phyloP scores from a whole-genome alignment of 2,888 invertebrate species.

The Platypus cylindrus region DNA sequence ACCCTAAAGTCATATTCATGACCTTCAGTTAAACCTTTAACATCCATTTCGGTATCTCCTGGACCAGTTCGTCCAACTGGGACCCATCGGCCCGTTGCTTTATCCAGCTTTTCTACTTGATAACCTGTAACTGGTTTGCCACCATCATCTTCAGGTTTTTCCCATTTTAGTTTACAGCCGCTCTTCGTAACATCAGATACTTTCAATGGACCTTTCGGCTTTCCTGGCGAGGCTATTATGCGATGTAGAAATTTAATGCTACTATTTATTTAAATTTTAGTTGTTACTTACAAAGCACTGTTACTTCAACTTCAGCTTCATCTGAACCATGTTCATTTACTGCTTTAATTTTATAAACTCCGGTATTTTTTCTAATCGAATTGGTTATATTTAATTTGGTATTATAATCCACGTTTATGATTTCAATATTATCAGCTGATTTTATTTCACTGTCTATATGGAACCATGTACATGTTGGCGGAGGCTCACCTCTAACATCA shows the following conservation, averaged over 20 bases:
- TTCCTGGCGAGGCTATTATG: conserved; percentile 57
- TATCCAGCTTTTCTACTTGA: conserved; percentile 87
- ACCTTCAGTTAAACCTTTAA: conserved; percentile 79
- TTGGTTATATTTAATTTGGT: conserved; percentile 75
- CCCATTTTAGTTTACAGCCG: conserved; percentile 83
- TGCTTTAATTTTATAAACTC: conserved; percentile 79
- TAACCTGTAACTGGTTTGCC: conserved; percentile 89
- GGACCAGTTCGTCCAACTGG: conserved; percentile 83
- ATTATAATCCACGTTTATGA: conserved; percentile 80
- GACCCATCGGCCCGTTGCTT: conserved; percentile 83
- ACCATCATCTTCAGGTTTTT: conserved; percentile 89
- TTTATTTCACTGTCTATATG: conserved; percentile 66
- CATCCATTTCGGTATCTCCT: conserved; percentile 75
- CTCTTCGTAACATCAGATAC: conserved; percentile 80
- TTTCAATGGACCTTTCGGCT: conserved; percentile 81
- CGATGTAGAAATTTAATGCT: background rate
- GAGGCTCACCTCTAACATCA: conserved; percentile 90
- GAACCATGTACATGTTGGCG: conserved; percentile 87
- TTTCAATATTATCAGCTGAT: conserved; percentile 56
- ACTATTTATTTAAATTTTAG: background rate
- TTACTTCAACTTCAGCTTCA: conserved; percentile 87
- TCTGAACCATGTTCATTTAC: conserved; percentile 86
- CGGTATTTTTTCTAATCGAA: conserved; percentile 71
- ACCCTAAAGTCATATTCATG: conserved; percentile 91
- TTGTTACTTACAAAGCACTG: conserved; percentile 53